Conservation (phyloP, 2,888 invertebrate genomes). For the Holacanthella duospinosa region DNA sequence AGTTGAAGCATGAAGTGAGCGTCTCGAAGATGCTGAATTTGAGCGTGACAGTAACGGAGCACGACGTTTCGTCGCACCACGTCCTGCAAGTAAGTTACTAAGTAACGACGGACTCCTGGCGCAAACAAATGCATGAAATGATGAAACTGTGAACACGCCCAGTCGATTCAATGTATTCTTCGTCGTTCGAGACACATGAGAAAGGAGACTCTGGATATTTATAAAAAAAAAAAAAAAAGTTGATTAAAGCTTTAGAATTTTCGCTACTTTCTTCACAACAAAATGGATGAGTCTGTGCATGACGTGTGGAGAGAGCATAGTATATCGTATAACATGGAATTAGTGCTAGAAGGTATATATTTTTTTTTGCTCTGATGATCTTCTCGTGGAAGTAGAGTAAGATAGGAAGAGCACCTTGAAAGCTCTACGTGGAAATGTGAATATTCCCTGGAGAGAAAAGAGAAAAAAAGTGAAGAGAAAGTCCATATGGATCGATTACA, state of each 20-base stretch:
- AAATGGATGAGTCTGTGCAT: not conserved
- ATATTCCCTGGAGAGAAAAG: not conserved
- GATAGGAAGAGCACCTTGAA: not conserved
- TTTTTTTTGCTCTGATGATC: too few species aligned
- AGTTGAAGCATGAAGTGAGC: slow-evolving; percentile 71
- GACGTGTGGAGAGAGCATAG: not conserved
- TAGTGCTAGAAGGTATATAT: too few species aligned
- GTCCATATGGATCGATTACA: not conserved
- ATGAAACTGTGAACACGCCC: slow-evolving; percentile 94
- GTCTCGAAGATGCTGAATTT: slow-evolving; percentile 74
- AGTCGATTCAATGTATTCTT: slow-evolving; percentile 89
- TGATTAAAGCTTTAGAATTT: not conserved
- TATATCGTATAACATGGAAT: too few species aligned
- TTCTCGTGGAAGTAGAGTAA: not conserved
- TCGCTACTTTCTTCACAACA: too few species aligned
- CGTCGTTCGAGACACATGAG: slow-evolving; percentile 87
- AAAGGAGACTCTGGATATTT: slow-evolving; percentile 70
- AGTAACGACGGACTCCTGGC: slow-evolving; percentile 86
- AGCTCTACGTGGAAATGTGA: not conserved
- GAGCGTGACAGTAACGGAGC: slow-evolving; percentile 82
- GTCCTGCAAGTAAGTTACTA: slow-evolving; percentile 63
- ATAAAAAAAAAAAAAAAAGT: too few species aligned
- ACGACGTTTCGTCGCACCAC: slow-evolving; percentile 72
- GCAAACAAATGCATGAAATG: slow-evolving; percentile 95
- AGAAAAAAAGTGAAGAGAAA: not conserved